A percentile compares a stretch with the other conserved stretches of the same genome.
Evolutionary conservation across 2,797 vertebrate species (phyloP).

Genomic region (Acrossocheilus fasciatus): DNA sequence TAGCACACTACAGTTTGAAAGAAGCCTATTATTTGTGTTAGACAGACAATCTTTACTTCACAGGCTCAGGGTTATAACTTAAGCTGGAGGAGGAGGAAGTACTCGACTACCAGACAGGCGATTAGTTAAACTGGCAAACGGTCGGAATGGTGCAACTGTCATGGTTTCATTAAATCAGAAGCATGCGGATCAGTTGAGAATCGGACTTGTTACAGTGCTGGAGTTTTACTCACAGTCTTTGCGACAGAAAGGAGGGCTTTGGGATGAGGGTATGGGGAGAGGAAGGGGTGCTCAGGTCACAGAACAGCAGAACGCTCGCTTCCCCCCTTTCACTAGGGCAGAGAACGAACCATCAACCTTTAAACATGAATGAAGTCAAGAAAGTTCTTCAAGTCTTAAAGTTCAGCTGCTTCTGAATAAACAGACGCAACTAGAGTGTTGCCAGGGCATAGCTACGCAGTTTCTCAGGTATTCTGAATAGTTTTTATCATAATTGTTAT

Average conservation of each 20-base stretch:
- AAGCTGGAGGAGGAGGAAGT: background rate
- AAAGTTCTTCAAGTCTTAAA: constrained; percentile 3
- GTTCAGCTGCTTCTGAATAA: background rate
- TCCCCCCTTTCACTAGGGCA: constrained; percentile 73
- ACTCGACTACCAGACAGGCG: background rate
- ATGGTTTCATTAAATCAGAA: constrained; percentile 35
- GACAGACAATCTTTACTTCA: constrained; percentile 6
- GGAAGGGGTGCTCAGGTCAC: constrained; percentile 76
- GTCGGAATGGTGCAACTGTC: constrained; percentile 21
- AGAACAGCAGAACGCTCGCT: constrained; percentile 80
- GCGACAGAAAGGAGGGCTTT: constrained; percentile 59
- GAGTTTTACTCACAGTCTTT: constrained; percentile 33
- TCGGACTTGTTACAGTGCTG: background rate
- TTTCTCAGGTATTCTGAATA: too few relatives aligned
- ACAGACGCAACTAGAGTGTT: background rate
- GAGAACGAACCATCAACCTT: constrained; percentile 63
- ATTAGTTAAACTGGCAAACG: background rate
- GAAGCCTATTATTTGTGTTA: background rate
- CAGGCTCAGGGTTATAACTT: constrained; percentile 19
- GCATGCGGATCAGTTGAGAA: constrained; percentile 69
- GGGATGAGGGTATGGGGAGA: constrained; percentile 65
- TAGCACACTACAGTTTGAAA: background rate
- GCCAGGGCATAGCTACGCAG: background rate
- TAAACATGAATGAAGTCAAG: constrained; percentile 31
- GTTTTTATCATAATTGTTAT: background rate